Base-by-base conservation (phyloP, 2,888 invertebrate genomes). In the Diploptera punctata region DNA sequence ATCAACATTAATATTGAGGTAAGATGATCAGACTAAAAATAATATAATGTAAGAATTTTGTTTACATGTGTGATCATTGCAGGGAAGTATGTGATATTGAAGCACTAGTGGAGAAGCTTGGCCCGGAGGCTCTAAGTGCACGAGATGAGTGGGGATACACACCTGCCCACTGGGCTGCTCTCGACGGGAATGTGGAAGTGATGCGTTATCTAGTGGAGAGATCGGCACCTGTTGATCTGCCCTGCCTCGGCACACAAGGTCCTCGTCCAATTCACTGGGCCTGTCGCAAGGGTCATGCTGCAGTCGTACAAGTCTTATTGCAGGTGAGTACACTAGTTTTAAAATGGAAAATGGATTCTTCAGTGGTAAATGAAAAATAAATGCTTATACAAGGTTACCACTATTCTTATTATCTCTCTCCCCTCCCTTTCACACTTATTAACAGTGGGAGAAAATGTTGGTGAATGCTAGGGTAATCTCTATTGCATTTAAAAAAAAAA, bases 181-280 rank as follows among this genome's bases (percentile, higher is more conserved):
- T 97, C 65, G 95, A 95, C 80, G 96, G 96, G 33, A 94, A 94
- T 81, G 92, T 94, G n/a, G 93, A 94, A 80, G 85, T 96, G 69
- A 93, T 96, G 90, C 87, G 95, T 4, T 95, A 93, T 80, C 86
- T 97, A 69, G 90, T 95, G 18, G 95, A 95, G 80, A 85, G 93
- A 68, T 92, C 90, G 26, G 93, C 93, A 2, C 94, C 94, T 0
- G 90, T 96, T 5, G 94, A 97, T 83, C 86, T 95, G 49, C 92
- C 95, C 0, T 95, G 95, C 78, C 85, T 94, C 65, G 95, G 95
- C 62, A 94, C 93, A 1, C 93, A 95, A 84, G 96, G 95, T 0
- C 95, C 95, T 0, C 87, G 93, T 29, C 97, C 97, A 0, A 94
- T 97, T 75, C 97, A 97, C 81, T 97, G 97, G 97, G 96, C 97